Evolutionary conservation across 2,888 invertebrate species (phyloP), one percentile per base, ranked within the genome.

Genomic region (Torymus tubicola): DNA sequence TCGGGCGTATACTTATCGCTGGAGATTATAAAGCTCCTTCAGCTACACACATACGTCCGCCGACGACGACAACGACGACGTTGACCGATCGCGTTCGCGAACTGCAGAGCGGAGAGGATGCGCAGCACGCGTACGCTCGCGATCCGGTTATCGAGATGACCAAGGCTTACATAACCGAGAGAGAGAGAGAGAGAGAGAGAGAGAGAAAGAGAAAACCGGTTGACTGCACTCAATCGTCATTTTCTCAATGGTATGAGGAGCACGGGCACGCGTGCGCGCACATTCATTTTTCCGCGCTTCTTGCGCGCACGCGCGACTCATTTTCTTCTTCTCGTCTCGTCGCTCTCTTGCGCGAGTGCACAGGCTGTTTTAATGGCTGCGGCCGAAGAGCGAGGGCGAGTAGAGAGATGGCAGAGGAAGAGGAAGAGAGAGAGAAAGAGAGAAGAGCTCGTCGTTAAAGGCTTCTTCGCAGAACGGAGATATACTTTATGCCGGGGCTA

Each of bases 51-150:
- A 42, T 8, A 42, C 42, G 42, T 42, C 14, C 52, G 52, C 1
- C 67, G 16, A 50, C 50, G 50, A 16, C 1, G 18, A 52, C 1
- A 12, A 52, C 16, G 58, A 18, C 78, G 79, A 79, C 74, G 64
- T 79, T 74, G 73, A 79, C 79, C 73, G 79, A 79, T 79, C 52
- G 79, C 57, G 31, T 16, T 5, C 31, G 10, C 8, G n/a, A 42
- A 10, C 10, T n/a, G 14, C 18, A 13, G 18, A 13, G 18, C 13
- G 21, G 42, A 16, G 18, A 5, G 50, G 24, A n/a, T 42, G 42
- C 24, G 2, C n/a, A 5, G 50, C 14, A n/a, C n/a, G 42, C 24
- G 2, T 12, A 2, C 24, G 3, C 14, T 3, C 61, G 5, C 61
- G 72, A 5, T 24, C 60, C 73, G 57, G 63, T 69, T 79, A 79